Evolutionary conservation across 2,888 invertebrate genomes (phyloP).

Genomic region (Agonum fuliginosum): DNA sequence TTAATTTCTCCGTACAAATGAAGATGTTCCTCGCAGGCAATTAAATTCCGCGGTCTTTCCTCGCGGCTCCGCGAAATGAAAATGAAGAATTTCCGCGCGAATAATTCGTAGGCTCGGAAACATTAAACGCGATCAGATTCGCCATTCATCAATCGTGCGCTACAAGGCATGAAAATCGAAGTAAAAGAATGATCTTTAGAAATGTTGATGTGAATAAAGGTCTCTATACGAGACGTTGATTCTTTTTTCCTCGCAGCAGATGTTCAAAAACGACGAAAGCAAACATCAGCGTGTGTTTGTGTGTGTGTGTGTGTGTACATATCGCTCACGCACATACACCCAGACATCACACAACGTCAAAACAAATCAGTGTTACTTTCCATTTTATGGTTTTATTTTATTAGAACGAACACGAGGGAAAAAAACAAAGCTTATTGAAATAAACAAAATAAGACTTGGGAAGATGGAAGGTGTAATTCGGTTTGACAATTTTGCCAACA

Average conservation of each 20-base stretch:
- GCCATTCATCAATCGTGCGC: slow-evolving; percentile 15
- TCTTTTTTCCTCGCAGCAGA: slow-evolving; percentile 18
- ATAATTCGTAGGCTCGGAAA: not conserved
- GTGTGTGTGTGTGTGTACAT: not conserved
- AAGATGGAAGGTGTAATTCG: not conserved
- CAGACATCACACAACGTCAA: slow-evolving; percentile 20
- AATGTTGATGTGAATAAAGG: slow-evolving; percentile 17
- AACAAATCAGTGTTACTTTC: slow-evolving; percentile 41
- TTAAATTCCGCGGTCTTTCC: no score
- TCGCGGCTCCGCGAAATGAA: no score
- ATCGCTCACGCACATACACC: not conserved
- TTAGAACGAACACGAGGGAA: slow-evolving; percentile 1
- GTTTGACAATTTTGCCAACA: slow-evolving; percentile 11
- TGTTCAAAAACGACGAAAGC: slow-evolving; percentile 28
- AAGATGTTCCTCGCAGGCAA: no score
- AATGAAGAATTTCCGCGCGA: slow-evolving; percentile 9
- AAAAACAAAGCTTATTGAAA: slow-evolving; percentile 21
- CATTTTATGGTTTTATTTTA: slow-evolving; percentile 40
- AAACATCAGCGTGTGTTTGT: slow-evolving; percentile 8
- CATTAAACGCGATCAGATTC: slow-evolving; percentile 33
- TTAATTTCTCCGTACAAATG: no score
- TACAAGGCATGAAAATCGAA: slow-evolving; percentile 15
- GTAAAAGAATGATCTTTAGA: slow-evolving; percentile 37
- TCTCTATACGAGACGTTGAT: slow-evolving; percentile 17
- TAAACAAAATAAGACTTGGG: slow-evolving; percentile 8